These are phyloP conservation scores for Drosophila cardini DNA, from an alignment of 1,140 invertebrate genomes.

Conservation along the genomic window DNA sequence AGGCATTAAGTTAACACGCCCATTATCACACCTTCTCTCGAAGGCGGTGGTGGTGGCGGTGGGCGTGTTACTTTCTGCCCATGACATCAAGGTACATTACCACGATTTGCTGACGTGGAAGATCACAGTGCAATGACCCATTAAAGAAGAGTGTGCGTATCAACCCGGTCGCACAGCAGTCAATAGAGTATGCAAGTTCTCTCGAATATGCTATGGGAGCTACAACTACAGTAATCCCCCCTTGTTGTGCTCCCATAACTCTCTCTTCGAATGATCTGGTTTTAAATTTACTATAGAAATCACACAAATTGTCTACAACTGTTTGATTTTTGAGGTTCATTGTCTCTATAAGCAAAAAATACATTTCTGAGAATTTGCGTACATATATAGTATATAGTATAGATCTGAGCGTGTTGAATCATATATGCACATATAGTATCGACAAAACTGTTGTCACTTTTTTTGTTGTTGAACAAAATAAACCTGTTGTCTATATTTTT, in stretches of 20 bases:
- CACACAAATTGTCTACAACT: too few species aligned
- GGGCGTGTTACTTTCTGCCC: conserved; percentile 51
- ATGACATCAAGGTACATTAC: conserved; percentile 80
- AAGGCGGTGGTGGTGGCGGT: not conserved
- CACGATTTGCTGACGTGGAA: conserved; percentile 63
- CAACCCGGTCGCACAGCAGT: conserved; percentile 39
- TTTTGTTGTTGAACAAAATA: too few species aligned
- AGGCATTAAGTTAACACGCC: conserved; percentile 50
- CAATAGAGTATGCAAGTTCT: conserved; percentile 22
- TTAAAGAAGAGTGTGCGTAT: conserved; percentile 53
- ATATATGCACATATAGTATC: too few species aligned
- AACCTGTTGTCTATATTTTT: too few species aligned
- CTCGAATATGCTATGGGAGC: conserved; percentile 2
- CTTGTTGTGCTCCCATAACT: not conserved
- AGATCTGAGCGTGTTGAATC: too few species aligned
- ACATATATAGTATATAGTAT: too few species aligned
- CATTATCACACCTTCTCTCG: not conserved
- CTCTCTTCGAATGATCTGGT: conserved; percentile 13
- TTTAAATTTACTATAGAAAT: not conserved
- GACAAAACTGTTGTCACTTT: too few species aligned
- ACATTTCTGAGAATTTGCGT: too few species aligned
- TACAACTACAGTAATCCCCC: not conserved
- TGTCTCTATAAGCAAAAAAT: too few species aligned
- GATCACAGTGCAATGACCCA: conserved; percentile 83
- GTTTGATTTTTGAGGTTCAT: too few species aligned